Evolutionary conservation across 2,797 vertebrate species (phyloP), one percentile per base, ranked within the genome.

Genomic region (Astyanax mexicanus): DNA sequence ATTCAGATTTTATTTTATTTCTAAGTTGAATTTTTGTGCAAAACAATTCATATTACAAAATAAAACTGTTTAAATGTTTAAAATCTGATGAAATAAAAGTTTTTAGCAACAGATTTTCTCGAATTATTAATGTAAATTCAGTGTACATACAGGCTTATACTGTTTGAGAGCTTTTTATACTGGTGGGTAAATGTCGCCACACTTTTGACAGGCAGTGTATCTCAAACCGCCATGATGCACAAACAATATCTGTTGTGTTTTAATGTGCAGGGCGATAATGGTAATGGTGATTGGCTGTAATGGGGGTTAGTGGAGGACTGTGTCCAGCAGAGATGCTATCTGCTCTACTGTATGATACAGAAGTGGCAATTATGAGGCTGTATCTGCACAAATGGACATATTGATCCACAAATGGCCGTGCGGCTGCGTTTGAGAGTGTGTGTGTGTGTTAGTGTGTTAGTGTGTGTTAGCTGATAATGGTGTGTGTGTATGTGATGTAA

Each of bases 241-340:
- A 62, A 62, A 62, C 57, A 37, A 29, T 45, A 60, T 29, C 67
- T 37, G 3, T 2, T 38, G 44, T 55, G 44, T 65, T 32, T n/a
- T n/a, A n/a, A 60, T 70, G 40, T 40, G 19, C 29, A 44, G 51
- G 52, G 66, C 38, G n/a, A 70, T 51, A 74, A 74, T 64, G 38
- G 27, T 65, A 78, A 70, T 42, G 25, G 47, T 73, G 58, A 54
- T 74, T 58, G 58, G 25, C 73, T 47, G 77, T 66, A 72, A 78
- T 35, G 55, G 67, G 65, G 52, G 67, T 71, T 47, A 42, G 52
- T 42, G 55, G 67, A 70, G 60, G 67, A 67, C 47, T n/a, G 52
- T 70, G 51, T 32, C 74, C 75, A 55, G 57, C 69, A 23, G 51
- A 76, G 69, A 76, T 55, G 29, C 10, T 57, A 57, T 74, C 27